Base-by-base conservation (phyloP, 2,888 invertebrate species). In the Drosophila quinaria region DNA sequence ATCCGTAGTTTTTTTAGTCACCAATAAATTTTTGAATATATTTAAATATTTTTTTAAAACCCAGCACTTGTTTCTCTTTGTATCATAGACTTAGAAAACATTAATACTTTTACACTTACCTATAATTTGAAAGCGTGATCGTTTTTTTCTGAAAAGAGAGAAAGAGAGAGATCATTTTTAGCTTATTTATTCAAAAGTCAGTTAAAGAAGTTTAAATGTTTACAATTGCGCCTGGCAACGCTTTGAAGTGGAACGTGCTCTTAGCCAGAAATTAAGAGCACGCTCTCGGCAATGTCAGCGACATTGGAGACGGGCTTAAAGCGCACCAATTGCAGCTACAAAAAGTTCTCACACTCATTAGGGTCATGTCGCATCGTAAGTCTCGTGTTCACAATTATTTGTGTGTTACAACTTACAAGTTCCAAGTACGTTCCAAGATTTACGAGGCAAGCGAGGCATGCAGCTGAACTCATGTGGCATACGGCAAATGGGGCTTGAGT, bases 291-390 rank as follows among this genome's bases (percentile, higher is more conserved):
- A 71, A 82, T 77, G 87, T 64, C 74, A 86, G 77, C 51, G 77
- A 29, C 65, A 56, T 55, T 55, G 44, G 46, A 19, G 42, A 31
- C 29, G 46, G 55, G 42, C 69, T 56, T 46, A 52, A 62, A 63
- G 54, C 41, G 54, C 64, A 54, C 70, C 69, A 84, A 62, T 72
- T 51, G 11, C 46, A 51, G 52, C 31, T 31, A 47, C 55, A 82
- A 86, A 70, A 82, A 71, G 74, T 89, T 86, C 90, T 83, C 85
- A 89, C 88, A 80, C 67, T 78, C 90, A 86, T 86, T 89, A 88
- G 78, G 85, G 86, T 86, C 88, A 88, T 75, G 72, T 80, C 47
- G 64, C 64, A 67, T 68, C 66, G 56, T 62, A 55, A 55, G 80
- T 70, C 78, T 85, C 78, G 73, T 80, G 88, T 68, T 82, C 80